These are phyloP conservation scores for Shargacucullia verbasci DNA, from an alignment of 2,888 invertebrate genomes.

Conservation along the genomic window DNA sequence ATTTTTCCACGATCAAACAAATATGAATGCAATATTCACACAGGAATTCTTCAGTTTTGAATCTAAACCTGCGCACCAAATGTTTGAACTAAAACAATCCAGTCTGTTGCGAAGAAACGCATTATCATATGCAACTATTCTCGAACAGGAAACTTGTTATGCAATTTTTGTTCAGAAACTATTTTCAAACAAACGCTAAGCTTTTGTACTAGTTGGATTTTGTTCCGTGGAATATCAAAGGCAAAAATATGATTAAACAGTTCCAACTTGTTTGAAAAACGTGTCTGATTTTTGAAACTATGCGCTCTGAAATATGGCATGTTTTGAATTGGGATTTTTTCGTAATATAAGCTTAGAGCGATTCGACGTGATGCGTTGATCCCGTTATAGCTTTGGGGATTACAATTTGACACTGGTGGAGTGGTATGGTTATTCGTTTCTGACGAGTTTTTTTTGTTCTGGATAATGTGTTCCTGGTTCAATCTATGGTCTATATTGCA, in stretches of 20 bases:
- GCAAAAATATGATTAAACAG: conserved; percentile 49
- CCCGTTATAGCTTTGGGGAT: conserved; percentile 30
- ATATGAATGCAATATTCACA: conserved; percentile 27
- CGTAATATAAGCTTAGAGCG: conserved; percentile 16
- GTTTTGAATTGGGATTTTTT: conserved; percentile 10
- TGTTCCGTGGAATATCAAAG: conserved; percentile 51
- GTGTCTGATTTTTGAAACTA: conserved; percentile 20
- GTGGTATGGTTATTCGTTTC: conserved; percentile 25
- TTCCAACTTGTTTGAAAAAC: conserved; percentile 33
- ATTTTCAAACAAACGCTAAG: conserved; percentile 54
- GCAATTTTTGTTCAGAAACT: conserved; percentile 59
- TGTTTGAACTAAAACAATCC: conserved; percentile 54
- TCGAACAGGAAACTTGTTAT: conserved; percentile 51
- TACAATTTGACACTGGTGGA: conserved; percentile 42
- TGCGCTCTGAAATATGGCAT: conserved; percentile 32
- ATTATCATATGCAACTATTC: conserved; percentile 58
- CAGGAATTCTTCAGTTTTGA: conserved; percentile 41
- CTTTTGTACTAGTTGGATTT: conserved; percentile 51
- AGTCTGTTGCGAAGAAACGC: conserved; percentile 46
- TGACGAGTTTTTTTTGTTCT: conserved; percentile 26
- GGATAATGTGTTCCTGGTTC: conserved; percentile 9
- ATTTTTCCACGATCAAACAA: conserved; percentile 12
- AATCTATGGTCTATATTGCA: conserved; percentile 19
- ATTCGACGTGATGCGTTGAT: conserved; percentile 28
- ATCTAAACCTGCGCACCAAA: conserved; percentile 46